Evolutionary conservation across 2,797 vertebrate genomes (phyloP).

Genomic region (Karalla daura): DNA sequence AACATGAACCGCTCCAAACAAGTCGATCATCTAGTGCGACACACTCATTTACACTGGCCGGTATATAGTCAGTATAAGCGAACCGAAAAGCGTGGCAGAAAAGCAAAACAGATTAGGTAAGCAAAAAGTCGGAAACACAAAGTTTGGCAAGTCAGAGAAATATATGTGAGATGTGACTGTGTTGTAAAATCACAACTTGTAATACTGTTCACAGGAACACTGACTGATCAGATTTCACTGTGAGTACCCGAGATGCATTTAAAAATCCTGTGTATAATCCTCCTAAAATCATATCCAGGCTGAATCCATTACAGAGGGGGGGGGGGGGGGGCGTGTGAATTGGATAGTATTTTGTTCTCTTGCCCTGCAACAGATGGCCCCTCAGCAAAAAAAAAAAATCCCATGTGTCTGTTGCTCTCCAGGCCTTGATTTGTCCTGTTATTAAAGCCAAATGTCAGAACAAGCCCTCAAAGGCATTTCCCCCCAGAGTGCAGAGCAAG

Average conservation of each 20-base stretch:
- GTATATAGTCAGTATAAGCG: too few relatives aligned
- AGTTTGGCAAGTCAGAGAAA: not conserved
- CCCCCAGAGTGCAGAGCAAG: slow-evolving; percentile 4
- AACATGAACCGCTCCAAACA: too few relatives aligned
- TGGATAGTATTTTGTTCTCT: not conserved
- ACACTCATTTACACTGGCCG: too few relatives aligned
- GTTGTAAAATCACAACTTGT: not conserved
- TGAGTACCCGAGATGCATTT: not conserved
- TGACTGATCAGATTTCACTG: not conserved
- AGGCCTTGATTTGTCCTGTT: slow-evolving; percentile 46
- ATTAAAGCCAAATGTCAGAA: slow-evolving; percentile 59
- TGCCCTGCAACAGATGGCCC: slow-evolving; percentile 48
- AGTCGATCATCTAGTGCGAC: too few relatives aligned
- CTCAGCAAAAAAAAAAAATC: slow-evolving; percentile 18
- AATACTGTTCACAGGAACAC: not conserved
- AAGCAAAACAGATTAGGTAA: not conserved
- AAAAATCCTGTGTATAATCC: not conserved
- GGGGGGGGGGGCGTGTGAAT: not conserved
- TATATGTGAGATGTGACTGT: not conserved
- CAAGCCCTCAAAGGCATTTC: slow-evolving; percentile 29
- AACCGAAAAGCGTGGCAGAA: too few relatives aligned
- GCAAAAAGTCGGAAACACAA: not conserved
- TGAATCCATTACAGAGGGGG: not conserved
- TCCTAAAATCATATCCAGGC: slow-evolving; percentile 1
- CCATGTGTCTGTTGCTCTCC: slow-evolving; percentile 35